Conservation (phyloP, 2,888 invertebrate species). For the Sphecodes monilicornis region DNA sequence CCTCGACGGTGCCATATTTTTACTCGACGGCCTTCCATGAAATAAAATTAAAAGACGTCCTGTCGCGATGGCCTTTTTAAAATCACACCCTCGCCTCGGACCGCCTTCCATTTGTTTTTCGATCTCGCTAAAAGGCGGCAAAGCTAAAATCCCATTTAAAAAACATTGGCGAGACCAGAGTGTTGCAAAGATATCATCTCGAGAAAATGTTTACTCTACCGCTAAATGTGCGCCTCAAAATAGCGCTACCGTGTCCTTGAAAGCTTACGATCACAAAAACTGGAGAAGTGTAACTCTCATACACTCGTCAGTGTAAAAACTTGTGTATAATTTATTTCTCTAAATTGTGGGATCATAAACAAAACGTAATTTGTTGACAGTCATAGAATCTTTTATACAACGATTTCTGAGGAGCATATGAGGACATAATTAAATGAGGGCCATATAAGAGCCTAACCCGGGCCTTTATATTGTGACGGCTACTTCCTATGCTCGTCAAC, state of each 20-base stretch:
- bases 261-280: neutral
- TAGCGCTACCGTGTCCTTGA: neutral
- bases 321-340: too few relatives aligned
- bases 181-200: neutral
- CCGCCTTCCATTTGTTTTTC: neutral
- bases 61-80: neutral
- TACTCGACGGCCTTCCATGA: neutral
- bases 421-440: too few relatives aligned
- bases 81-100: neutral
- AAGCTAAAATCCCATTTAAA: neutral
- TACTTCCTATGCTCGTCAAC: too few relatives aligned
- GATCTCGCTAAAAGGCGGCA: neutral
- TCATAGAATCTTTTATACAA: neutral
- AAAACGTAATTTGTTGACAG: too few relatives aligned
- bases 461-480: too few relatives aligned
- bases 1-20: neutral
- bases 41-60: constrained; percentile 4
- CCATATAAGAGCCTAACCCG: too few relatives aligned
- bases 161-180: neutral
- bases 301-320: neutral
- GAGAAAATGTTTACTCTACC: neutral
- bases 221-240: neutral
- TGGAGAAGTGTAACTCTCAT: too few relatives aligned
- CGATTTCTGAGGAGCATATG: neutral
- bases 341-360: neutral